Evolutionary conservation across 2,888 invertebrate genomes (phyloP).

Genomic region (Petrolisthes cinctipes): DNA sequence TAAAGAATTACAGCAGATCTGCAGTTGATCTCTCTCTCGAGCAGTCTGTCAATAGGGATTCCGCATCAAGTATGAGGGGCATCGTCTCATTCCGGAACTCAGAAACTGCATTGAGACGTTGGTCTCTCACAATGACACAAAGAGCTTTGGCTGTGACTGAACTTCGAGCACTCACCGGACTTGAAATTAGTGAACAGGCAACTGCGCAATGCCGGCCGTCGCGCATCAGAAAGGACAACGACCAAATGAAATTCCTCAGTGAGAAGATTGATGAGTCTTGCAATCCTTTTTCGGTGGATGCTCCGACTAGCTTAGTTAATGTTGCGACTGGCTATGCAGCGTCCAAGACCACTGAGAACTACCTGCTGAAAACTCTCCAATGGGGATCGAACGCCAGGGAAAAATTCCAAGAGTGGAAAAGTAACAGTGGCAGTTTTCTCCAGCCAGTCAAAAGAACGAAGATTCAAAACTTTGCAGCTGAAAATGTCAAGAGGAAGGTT

Average conservation of each 20-base stretch:
- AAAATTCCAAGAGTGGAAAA: conserved; percentile 4
- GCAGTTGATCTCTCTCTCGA: conserved; percentile 19
- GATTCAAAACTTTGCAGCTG: no score
- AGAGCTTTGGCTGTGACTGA: no score
- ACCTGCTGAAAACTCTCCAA: background rate
- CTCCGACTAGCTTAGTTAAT: no score
- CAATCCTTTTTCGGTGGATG: no score
- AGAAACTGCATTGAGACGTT: conserved; percentile 7
- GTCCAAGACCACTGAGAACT: background rate
- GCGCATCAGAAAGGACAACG: no score
- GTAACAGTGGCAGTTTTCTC: background rate
- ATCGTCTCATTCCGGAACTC: conserved; percentile 22
- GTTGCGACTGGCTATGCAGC: no score
- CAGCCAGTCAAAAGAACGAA: background rate
- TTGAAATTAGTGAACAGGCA: no score
- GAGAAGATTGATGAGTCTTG: no score
- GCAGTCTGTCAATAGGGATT: conserved; percentile 20
- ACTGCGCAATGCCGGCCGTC: no score
- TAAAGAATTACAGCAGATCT: conserved; percentile 17
- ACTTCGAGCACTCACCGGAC: no score
- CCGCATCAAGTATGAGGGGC: conserved; percentile 10
- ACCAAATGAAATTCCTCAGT: no score
- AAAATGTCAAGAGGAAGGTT: no score
- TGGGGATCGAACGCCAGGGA: background rate
- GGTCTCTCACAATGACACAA: conserved; percentile 8